Evolutionary conservation across 2,888 invertebrate genomes (phyloP), one percentile per base, ranked within the genome.

Genomic region (Pherbina coryleti): DNA sequence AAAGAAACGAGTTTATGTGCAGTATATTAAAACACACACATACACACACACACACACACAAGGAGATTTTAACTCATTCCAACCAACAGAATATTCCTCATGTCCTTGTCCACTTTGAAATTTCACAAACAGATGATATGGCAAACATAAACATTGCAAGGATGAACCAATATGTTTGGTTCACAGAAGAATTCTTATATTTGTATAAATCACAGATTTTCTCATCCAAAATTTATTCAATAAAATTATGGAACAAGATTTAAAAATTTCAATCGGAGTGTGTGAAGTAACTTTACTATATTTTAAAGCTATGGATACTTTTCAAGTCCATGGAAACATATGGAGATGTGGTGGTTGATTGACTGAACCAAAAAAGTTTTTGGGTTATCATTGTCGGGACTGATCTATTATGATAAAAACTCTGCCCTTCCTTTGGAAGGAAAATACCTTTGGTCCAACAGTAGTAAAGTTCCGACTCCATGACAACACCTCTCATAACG

Each of bases 51-150:
- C 28, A 5, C 8, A 22, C 14, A 62, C 5, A 62, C 8, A 3
- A 14, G 4, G 3, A 22, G 2, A 25, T 3, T 51, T 51, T 8
- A n/a, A 55, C n/a, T n/a, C 19, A 22, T 22, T 3, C 22, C 19
- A 19, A 9, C 22, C 19, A 7, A 2, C 8, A 55, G 28, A 17
- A 14, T 64, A 67, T 8, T 75, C n/a, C 7, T 34, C 74, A 73
- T 62, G 67, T 75, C 55, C 75, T 67, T 67, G 37, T 67, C 73
- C 60, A 73, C 51, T 69, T 44, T 51, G 60, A 73, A 22, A 73
- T 60, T 37, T 60, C 62, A 73, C 37, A 62, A 73, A 62, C 73
- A 73, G 73, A 62, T 44, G 73, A 73, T 62, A 31, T 66, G 55
- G 55, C 55, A 55, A 19, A 60, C 57, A 60, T 60, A 25, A 60